Evolutionary conservation across 2,113 vertebrate species (phyloP).

Genomic region (Ptilorrhoa leucosticta): DNA sequence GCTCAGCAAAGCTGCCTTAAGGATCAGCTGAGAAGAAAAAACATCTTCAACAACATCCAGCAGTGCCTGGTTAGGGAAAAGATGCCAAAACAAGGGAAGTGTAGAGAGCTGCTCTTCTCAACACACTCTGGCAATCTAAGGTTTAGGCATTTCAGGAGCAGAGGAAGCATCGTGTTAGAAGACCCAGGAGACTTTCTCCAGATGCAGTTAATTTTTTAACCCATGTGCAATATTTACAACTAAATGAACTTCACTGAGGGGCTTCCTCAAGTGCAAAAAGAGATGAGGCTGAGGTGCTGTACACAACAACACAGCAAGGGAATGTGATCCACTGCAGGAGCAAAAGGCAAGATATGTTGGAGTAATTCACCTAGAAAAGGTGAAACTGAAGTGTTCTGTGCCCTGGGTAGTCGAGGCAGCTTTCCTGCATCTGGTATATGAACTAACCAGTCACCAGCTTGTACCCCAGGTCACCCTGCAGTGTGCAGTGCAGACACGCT

Average conservation of each 20-base stretch:
- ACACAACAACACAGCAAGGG: not conserved
- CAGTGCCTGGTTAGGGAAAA: not conserved
- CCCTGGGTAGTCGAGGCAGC: not conserved
- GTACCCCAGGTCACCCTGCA: not conserved
- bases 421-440: not conserved
- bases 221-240: not conserved
- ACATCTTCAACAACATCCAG: not conserved
- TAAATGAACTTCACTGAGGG: not conserved
- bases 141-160: not conserved
- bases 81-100: not conserved
- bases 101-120: not conserved
- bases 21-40: not conserved
- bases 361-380: not conserved
- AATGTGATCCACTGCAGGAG: rapidly evolving
- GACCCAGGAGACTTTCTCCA: not conserved
- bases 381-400: not conserved
- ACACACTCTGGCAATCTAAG: not conserved
- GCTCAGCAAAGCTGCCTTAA: not conserved
- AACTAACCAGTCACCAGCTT: not conserved
- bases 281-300: not conserved
- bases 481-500: not conserved
- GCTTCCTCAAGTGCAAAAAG: not conserved
- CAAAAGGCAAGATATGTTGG: not conserved
- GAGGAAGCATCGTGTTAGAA: not conserved
- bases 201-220: not conserved